Conservation (phyloP, 2,113 vertebrate species). For the Archocentrus centrarchus region DNA sequence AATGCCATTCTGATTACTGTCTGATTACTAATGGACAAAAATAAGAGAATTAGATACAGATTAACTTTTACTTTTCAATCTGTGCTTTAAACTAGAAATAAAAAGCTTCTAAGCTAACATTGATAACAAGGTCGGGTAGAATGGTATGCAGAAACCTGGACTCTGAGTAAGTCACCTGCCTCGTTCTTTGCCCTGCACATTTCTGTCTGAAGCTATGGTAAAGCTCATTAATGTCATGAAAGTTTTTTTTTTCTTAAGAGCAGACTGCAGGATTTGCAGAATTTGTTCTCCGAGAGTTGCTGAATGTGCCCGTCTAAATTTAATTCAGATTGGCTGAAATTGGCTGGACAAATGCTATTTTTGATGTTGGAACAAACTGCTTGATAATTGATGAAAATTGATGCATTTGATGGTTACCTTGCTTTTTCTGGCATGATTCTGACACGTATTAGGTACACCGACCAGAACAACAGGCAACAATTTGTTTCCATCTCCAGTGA, state of each 20-base stretch:
- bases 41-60: not conserved
- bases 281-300: slow-evolving; percentile 9
- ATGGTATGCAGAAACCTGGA: slow-evolving; percentile 9
- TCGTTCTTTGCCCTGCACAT: slow-evolving; percentile 4
- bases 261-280: slow-evolving; percentile 5
- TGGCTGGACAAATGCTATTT: not conserved
- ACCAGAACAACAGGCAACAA: not conserved
- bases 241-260: slow-evolving; percentile 16
- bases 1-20: not conserved
- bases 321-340: slow-evolving; percentile 12
- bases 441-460: not conserved
- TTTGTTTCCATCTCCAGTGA: slow-evolving; percentile 8
- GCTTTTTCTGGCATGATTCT: not conserved
- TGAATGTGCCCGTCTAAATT: not conserved
- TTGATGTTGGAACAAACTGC: slow-evolving; percentile 7
- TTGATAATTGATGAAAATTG: slow-evolving; percentile 1
- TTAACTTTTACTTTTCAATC: not conserved
- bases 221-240: slow-evolving; percentile 16
- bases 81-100: not conserved
- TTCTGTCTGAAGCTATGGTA: slow-evolving; percentile 17
- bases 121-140: slow-evolving; percentile 18
- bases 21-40: not conserved
- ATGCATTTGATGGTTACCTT: not conserved
- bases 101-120: not conserved
- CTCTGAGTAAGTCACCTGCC: slow-evolving; percentile 18